Base-by-base conservation (phyloP, 1,140 invertebrate species). In the Calephelis nemesis region DNA sequence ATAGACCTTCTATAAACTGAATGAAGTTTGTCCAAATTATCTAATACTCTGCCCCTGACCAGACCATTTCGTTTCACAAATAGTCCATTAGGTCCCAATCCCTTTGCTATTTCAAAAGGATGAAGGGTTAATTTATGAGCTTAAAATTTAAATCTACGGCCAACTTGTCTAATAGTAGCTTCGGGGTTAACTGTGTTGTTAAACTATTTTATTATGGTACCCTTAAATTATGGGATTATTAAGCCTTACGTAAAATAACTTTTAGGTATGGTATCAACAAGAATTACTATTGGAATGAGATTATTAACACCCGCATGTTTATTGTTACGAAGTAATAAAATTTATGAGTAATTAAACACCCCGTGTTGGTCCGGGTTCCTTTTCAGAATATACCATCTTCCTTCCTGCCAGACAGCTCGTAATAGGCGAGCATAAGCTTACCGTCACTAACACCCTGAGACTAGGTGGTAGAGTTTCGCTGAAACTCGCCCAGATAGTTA, bases 61-160 rank as follows among this genome's bases (percentile, higher is more conserved):
- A 83, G 81, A 79, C 87, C 86, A 91, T 91, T 91, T 84, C 85
- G 79, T 84, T 83, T 84, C 84, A 85, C 87, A 91, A 91, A 91
- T 91, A 91, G 88, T 83, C 88, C 87, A 90, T 91, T 91, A 90
- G 81, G 83, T 84, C 85, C 83, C 86, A 88, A 88, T 89, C 87
- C 88, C 85, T 91, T 90, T 84, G 85, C 87, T 88, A 91, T 90
- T 91, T 88, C 86, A 88, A 88, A 91, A 90, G 88, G 88, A 91
- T 87, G 88, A 87, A 87, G 88, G 87, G 86, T 91, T 90, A 91
- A 90, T 91, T 91, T 91, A 91, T 79, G 85, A 87, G 87, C 87
- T 89, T 84, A 88, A 91, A 90, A 91, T 91, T 88, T 91, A 90
- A 91, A 91, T 91, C 87, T 91, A 90, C 85, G 83, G 79, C 77